A percentile compares a stretch with the other conserved stretches of the same genome.
These are phyloP conservation scores for Rhopalosiphum padi DNA, from an alignment of 1,140 invertebrate genomes.

Conservation along the genomic window DNA sequence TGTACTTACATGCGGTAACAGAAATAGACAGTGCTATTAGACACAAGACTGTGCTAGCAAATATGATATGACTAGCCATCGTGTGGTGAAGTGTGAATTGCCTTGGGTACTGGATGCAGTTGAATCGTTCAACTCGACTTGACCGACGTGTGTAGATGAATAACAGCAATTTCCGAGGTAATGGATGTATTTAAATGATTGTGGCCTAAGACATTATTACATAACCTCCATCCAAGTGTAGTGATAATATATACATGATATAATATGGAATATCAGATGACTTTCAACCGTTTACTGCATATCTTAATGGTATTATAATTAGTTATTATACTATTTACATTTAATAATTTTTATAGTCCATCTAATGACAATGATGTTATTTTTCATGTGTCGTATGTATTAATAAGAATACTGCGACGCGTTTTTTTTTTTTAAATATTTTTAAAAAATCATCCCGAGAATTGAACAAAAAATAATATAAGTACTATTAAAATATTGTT, in stretches of 20 bases:
- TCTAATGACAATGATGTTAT: background rate
- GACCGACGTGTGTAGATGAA: conserved; percentile 16
- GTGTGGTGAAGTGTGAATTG: background rate
- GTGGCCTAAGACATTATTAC: background rate
- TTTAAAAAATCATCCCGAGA: too few relatives aligned
- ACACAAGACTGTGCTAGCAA: background rate
- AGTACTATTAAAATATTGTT: background rate
- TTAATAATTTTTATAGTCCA: background rate
- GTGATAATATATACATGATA: background rate
- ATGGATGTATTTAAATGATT: background rate
- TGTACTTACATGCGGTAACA: background rate
- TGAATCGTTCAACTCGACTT: conserved; percentile 27
- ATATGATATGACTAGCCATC: background rate
- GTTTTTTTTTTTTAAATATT: background rate
- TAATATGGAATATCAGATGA: background rate
- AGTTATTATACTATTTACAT: background rate
- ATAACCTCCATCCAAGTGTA: background rate
- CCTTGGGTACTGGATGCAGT: background rate
- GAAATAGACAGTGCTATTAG: background rate
- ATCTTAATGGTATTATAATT: background rate
- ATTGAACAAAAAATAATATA: background rate
- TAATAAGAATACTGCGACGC: background rate
- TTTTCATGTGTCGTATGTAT: background rate
- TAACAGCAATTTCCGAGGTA: background rate
- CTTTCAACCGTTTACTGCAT: background rate